Base-by-base conservation (phyloP, 2,113 vertebrate species). In the Montifringilla adamsi region DNA sequence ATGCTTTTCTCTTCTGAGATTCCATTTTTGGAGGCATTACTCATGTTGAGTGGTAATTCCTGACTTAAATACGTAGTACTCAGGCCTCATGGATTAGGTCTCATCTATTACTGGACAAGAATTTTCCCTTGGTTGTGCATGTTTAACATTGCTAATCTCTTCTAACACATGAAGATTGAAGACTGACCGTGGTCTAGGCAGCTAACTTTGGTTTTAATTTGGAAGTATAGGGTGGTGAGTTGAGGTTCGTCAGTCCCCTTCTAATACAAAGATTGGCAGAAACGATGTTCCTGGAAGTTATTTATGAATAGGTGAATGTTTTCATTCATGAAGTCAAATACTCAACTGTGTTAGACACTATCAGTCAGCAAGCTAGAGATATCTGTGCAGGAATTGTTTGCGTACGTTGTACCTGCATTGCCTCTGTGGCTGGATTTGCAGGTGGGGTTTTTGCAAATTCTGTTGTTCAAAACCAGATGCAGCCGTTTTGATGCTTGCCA, bases 81-180 rank as follows among this genome's bases (percentile, higher is more conserved):
- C 47, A 52, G 69, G 49, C 50, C 55, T 81, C 18, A 13, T 77
- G 80, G 24, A 77, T 89, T 89, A 84, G 75, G 12, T 87, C 63
- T 97, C 66, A 75, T 94, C 91, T 97, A 31, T 93, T 96, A 87
- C 43, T 83, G 84, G 79, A 89, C 89, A 90, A 92, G 93, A 97
- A 90, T 97, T 96, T 87, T 95, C 92, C 90, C 84, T 87, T 93
- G 72, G 56, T 66, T 93, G 52, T 88, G 66, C 63, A 69, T 91
- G 63, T 88, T 89, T 87, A 87, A 75, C 56, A 70, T 86, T 93
- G 82, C 88, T 92, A 94, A 93, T 43, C 8, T 87, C 49, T 63
- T 82, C 70, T 75, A 76, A 60, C 20, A n/a, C 27, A 13, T n/a
- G 64, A 47, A 52, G 60, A 37, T 20, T 56, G 58, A 87, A 70